Evolutionary conservation across 2,888 invertebrate species (phyloP).

Genomic region (Girardia tigrina): DNA sequence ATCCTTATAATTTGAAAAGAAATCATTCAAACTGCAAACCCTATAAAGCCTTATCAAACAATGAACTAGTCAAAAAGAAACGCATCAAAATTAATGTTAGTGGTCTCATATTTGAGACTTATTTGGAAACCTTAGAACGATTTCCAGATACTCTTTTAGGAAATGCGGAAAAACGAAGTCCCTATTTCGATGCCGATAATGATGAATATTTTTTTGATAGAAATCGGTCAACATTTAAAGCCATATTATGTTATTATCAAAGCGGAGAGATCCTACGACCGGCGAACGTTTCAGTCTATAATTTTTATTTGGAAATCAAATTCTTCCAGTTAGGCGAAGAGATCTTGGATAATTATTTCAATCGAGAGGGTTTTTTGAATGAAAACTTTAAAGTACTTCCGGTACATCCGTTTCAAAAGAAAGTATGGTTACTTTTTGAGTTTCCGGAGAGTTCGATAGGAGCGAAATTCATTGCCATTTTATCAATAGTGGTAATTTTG

Average conservation of each 20-base stretch:
- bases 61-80: no score
- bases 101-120: conserved; percentile 48
- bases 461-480: conserved; percentile 46
- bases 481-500: conserved; percentile 47
- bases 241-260: conserved; percentile 49
- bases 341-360: conserved; percentile 45
- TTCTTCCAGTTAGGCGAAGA: conserved; percentile 48
- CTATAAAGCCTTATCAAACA: no score
- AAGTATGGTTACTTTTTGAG: conserved; percentile 49
- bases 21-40: no score
- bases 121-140: conserved; percentile 44
- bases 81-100: conserved; percentile 49
- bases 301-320: conserved; percentile 47
- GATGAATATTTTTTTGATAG: conserved; percentile 50
- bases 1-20: no score
- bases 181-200: conserved; percentile 45
- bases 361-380: conserved; percentile 46
- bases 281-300: conserved; percentile 47
- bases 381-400: conserved; percentile 45
- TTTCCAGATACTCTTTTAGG: conserved; percentile 49
- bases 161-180: conserved; percentile 45
- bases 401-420: conserved; percentile 42
- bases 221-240: conserved; percentile 49
- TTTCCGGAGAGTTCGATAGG: conserved; percentile 47
- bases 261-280: conserved; percentile 47